phyloP scores from a whole-genome alignment of 1,140 invertebrate species.

The Aphis gossypii region DNA sequence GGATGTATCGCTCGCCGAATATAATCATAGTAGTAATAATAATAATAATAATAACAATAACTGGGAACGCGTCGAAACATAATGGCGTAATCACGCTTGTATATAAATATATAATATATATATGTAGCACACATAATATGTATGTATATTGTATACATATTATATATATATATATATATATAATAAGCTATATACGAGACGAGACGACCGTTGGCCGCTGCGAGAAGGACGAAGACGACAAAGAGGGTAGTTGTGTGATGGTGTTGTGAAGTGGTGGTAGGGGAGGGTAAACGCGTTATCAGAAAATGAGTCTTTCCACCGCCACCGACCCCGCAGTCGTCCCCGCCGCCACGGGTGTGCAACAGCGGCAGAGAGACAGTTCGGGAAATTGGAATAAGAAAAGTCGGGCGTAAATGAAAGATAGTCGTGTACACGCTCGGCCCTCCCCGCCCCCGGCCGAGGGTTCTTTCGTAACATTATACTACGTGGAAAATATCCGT shows the following conservation, averaged over 20 bases:
- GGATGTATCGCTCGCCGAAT: constrained; percentile 20
- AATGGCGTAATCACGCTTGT: constrained; percentile 59
- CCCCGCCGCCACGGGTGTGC: no score
- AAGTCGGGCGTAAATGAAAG: constrained; percentile 63
- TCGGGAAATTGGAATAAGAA: constrained; percentile 63
- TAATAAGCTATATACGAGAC: background rate
- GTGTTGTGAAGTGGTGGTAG: background rate
- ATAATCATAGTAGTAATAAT: constrained; percentile 19
- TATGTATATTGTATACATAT: no score
- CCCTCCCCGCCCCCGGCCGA: background rate
- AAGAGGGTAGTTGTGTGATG: background rate
- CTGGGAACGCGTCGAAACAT: constrained; percentile 61
- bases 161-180: background rate
- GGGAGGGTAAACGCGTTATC: constrained; percentile 18
- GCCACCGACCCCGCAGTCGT: constrained; percentile 41
- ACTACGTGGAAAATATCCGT: constrained; percentile 59
- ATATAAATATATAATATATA: background rate
- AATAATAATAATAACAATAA: constrained; percentile 29
- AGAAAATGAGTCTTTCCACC: constrained; percentile 59
- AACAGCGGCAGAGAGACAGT: constrained; percentile 58
- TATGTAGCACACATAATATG: background rate
- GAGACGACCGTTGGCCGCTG: constrained; percentile 36
- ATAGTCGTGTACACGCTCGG: constrained; percentile 59
- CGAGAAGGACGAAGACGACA: background rate
- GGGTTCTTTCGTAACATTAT: constrained; percentile 49